These are phyloP conservation scores for Trypoxylon attenuatum DNA, from an alignment of 2,888 invertebrate genomes.

Conservation along the genomic window DNA sequence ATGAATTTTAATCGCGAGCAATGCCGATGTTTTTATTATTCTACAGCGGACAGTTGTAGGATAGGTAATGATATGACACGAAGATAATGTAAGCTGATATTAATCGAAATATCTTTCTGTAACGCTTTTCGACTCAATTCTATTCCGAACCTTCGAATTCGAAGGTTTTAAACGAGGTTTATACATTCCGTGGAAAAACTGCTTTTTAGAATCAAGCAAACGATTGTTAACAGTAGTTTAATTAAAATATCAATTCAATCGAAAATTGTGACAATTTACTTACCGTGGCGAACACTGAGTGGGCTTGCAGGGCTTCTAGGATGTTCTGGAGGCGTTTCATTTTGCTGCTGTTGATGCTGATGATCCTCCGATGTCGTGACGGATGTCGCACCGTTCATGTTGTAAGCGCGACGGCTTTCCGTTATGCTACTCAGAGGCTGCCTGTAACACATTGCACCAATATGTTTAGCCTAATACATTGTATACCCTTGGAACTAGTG, in stretches of 20 bases:
- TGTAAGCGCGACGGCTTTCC: slow-evolving; percentile 27
- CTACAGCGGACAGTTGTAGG: too few species aligned
- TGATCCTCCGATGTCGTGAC: slow-evolving; percentile 66
- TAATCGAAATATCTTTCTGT: too few species aligned
- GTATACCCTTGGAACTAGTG: too few species aligned
- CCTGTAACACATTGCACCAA: slow-evolving; percentile 20
- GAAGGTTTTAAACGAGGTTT: too few species aligned
- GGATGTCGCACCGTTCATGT: slow-evolving; percentile 69
- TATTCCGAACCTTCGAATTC: too few species aligned
- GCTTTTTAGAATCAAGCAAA: too few species aligned
- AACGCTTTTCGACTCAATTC: too few species aligned
- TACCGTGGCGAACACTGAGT: slow-evolving; percentile 70
- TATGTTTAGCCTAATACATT: neutral
- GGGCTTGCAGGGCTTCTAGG: slow-evolving; percentile 71
- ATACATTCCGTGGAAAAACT: too few species aligned
- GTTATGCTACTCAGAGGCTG: slow-evolving; percentile 1
- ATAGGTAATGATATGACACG: too few species aligned
- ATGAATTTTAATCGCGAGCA: too few species aligned
- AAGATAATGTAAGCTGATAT: too few species aligned
- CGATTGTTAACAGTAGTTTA: neutral
- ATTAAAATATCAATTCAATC: neutral
- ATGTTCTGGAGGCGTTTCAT: slow-evolving; percentile 67
- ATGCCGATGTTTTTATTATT: too few species aligned
- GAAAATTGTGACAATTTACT: slow-evolving; percentile 25
- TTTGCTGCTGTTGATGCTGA: slow-evolving; percentile 66